Evolutionary conservation across 2,797 vertebrate species (phyloP), one percentile per base, ranked within the genome.

Genomic region (Phoxinus dragarum): DNA sequence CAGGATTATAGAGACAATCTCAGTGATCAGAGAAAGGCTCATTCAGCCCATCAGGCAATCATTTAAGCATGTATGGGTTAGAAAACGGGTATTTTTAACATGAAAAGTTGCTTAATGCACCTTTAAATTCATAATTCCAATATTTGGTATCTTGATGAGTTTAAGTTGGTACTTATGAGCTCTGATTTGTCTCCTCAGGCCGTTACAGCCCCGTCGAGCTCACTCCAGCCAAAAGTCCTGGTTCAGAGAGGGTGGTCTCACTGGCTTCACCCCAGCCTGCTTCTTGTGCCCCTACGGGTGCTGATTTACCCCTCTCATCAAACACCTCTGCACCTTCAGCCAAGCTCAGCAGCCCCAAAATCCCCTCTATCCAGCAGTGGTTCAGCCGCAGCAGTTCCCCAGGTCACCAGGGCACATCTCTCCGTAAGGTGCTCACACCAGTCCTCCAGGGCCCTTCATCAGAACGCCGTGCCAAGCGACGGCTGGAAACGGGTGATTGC

Each of bases 261-360:
- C 47, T 95, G 76, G 90, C 95, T 23, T 99, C 98, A 0, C 98
- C 98, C 0, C 96, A 86, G 74, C 93, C 93, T 0, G 97, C 96
- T 11, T 91, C 94, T 77, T 98, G 97, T 54, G 96, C 97, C 82
- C 97, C 97, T 16, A 91, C 90, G 40, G 91, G 93, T 0, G 97
- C 97, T 2, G 96, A 97, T 86, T 94, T 98, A 59, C 97, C 98
- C 1, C 92, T 96, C n/a, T 88, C 97, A 31, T 97, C 97, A 72
- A 96, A 87, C 91, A 99, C 97, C 49, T 83, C 87, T 88, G 94
- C 0, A 0, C 94, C 91, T 52, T 4, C 47, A 79, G 80, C 91
- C 89, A 87, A 83, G 89, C 84, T 84, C 85, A n/a, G 86, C 83
- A 0, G 76, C 66, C 86, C 12, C n/a, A 89, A 67, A 78, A 88